A percentile compares a stretch with the other conserved stretches of the same genome.
Conservation (phyloP, 2,113 vertebrate species). For the Chloebia gouldiae region DNA sequence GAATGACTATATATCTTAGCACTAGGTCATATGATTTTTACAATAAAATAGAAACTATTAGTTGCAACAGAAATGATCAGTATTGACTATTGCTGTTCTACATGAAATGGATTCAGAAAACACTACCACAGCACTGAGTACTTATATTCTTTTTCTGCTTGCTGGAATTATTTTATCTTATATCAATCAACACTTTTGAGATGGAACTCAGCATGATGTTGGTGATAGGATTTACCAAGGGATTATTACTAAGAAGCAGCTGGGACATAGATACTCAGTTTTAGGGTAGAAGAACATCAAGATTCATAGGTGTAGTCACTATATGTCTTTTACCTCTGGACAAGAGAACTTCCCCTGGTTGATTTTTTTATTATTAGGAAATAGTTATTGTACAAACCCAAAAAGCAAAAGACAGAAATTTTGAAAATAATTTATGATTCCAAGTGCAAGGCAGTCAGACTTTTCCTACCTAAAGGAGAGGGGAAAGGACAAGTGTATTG, state of each 20-base stretch:
- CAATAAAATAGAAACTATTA: not conserved
- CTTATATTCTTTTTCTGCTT: fast-evolving
- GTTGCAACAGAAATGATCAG: not conserved
- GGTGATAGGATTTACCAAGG: not conserved
- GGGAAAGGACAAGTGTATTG: not conserved
- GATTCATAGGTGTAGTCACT: not conserved
- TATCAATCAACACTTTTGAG: not conserved
- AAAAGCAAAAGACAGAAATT: not conserved
- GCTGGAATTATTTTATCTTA: not conserved
- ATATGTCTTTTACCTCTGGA: not conserved
- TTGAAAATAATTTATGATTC: not conserved
- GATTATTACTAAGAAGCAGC: not conserved
- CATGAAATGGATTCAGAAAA: not conserved
- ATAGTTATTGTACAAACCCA: not conserved
- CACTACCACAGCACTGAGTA: not conserved
- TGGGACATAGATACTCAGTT: not conserved
- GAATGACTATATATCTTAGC: not conserved
- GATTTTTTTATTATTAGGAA: not conserved
- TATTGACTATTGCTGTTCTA: not conserved
- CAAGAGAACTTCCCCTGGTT: not conserved
- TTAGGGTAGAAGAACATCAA: not conserved
- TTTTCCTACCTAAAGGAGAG: not conserved
- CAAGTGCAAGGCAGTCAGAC: not conserved
- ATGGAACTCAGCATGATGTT: fast-evolving
- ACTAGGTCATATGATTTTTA: not conserved